Evolutionary conservation across 2,113 vertebrate species (phyloP), one percentile per base, ranked within the genome.

Genomic region (Bujurquina vittata): DNA sequence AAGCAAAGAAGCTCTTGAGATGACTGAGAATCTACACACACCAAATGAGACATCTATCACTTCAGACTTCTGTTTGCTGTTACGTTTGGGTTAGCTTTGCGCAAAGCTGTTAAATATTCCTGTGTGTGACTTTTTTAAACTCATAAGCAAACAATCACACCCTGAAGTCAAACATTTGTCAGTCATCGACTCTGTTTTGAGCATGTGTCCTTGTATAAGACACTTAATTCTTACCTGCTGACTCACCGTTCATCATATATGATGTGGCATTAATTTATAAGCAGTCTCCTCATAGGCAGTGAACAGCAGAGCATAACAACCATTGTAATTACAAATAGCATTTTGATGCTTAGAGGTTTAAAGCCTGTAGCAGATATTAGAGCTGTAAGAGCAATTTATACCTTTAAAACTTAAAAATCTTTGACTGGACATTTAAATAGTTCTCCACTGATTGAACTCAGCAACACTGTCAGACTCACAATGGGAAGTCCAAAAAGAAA

Each of bases 91-190:
- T 3, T 10, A n/a, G 58, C 49, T 57, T 61, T 3, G 35, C n/a
- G 40, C 18, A 67, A 17, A 58, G 52, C 8, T 26, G 2, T 3
- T 4, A 74, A 58, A 72, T 57, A 37, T 54, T 54, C 4, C 4
- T 20, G 40, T 12, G 2, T 7, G 18, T 46, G 61, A 56, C 11
- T 57, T 57, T 57, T 55, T 55, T 3, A 57, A 29, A 15, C 22
- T 65, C 57, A 12, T 18, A 76, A 63, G 17, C 40, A 82, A 84
- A 84, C 35, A 46, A 58, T 69, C 69, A 87, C 82, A 61, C 80
- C 87, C 88, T 65, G 31, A 84, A 84, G 69, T 75, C 77, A 75
- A 81, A 81, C 9, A 73, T n/a, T 26, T 55, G 23, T 52, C 37
- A 4, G 20, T 74, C 67, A 80, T 37, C 77, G 81, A 15, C 23